A percentile compares a stretch with the other conserved stretches of the same genome.
phyloP scores from a whole-genome alignment of 2,797 vertebrate genomes.

The Heliangelus exortis region DNA sequence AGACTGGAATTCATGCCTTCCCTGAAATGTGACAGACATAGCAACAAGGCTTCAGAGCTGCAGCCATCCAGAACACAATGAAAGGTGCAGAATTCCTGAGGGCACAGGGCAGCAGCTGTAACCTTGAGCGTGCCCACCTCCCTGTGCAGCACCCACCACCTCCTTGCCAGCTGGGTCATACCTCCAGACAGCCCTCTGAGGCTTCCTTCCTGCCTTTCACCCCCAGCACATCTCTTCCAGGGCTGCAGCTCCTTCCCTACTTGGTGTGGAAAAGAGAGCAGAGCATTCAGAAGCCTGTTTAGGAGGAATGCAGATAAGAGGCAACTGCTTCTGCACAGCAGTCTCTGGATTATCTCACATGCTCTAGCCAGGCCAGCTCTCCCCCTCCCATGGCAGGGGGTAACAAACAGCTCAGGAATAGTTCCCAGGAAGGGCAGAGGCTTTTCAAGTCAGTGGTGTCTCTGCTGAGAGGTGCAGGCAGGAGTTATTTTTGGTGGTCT shows the following conservation, averaged over 20 bases:
- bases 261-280: slow-evolving; percentile 68
- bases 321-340: slow-evolving; percentile 36
- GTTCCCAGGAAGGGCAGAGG: neutral
- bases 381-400: neutral
- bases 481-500: slow-evolving; percentile 25
- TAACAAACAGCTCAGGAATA: slow-evolving; percentile 60
- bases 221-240: neutral
- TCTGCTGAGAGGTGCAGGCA: neutral
- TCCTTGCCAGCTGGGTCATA: neutral
- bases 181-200: neutral
- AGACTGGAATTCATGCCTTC: neutral
- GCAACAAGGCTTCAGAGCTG: slow-evolving; percentile 21
- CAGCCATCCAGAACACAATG: neutral
- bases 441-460: slow-evolving; percentile 23
- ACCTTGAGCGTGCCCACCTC: neutral
- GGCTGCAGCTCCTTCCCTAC: slow-evolving; percentile 57
- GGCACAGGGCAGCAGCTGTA: neutral
- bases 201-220: neutral
- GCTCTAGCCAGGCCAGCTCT: slow-evolving; percentile 19
- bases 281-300: slow-evolving; percentile 25
- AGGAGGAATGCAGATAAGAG: slow-evolving; percentile 68
- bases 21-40: neutral
- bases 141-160: neutral
- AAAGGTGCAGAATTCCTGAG: slow-evolving; percentile 1
- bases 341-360: slow-evolving; percentile 62